Evolutionary conservation across 2,113 vertebrate species (phyloP), one percentile per base, ranked within the genome.

Genomic region (Pyxicephalus adspersus): DNA sequence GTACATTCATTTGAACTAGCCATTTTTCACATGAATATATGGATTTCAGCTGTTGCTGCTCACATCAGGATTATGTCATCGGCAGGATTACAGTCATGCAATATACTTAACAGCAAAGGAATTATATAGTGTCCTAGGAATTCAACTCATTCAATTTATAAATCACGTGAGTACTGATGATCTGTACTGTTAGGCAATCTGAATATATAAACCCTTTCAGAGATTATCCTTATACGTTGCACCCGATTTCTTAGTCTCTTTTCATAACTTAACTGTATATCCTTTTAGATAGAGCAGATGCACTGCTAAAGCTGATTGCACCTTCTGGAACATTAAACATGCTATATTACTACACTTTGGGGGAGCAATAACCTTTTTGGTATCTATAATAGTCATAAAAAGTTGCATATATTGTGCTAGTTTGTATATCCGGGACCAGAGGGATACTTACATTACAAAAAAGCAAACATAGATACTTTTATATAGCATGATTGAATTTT

Each of bases 211-310:
- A 57, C 23, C 25, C 52, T 7, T 52, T 54, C 28, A 57, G 70
- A 31, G 52, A 73, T 58, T 58, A 58, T 52, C 28, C 20, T 34
- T 73, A 73, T 52, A 73, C 70, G 22, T 22, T 58, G 23, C 15
- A 55, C 51, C 55, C 28, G n/a, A 2, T 29, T 72, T 52, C 29
- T 13, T 6, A 57, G 15, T 57, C 57, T n/a, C 20, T 16, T 22
- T 31, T 22, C 58, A 73, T 58, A 58, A 23, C 25, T 5, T 45
- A 22, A 45, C 31, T 19, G 34, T 18, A 50, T 28, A 45, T 63
- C 25, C 17, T 64, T 76, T 76, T 50, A 64, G 60, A 64, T 17
- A 34, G 15, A 64, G 34, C 57, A 76, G 74, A 76, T 76, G 60
- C 29, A 50, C 34, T 68, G 65, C 23, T 68, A 68, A 45, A 45